Percentiles rank a stretch among this genome's conserved stretches.
phyloP scores from a whole-genome alignment of 2,888 invertebrate genomes.

The Malthinus seriepunctatus region DNA sequence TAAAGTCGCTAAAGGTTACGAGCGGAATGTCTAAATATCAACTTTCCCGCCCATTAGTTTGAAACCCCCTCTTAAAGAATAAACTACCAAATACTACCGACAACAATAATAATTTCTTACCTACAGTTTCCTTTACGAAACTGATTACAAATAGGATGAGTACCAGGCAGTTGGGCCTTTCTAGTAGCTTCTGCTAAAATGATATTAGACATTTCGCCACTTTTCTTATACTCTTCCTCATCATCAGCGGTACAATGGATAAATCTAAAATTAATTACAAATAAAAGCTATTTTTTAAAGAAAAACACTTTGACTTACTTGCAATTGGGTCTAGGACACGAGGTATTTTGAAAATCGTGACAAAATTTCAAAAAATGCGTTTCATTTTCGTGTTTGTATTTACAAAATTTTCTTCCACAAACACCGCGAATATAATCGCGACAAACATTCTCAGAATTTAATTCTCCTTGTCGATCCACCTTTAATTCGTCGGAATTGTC shows the following conservation, averaged over 20 bases:
- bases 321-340: slow-evolving; percentile 74
- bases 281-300: not conserved
- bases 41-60: no score
- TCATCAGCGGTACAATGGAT: slow-evolving; percentile 78
- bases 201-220: slow-evolving; percentile 71
- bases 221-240: slow-evolving; percentile 72
- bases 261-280: slow-evolving; percentile 57
- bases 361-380: slow-evolving; percentile 57
- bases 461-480: slow-evolving; percentile 42
- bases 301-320: slow-evolving; percentile 45
- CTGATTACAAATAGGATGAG: slow-evolving; percentile 57
- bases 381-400: slow-evolving; percentile 58
- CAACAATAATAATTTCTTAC: slow-evolving; percentile 14
- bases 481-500: slow-evolving; percentile 48
- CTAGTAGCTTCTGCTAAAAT: slow-evolving; percentile 53
- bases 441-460: slow-evolving; percentile 53
- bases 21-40: no score
- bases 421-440: slow-evolving; percentile 63
- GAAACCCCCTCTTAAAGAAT: not conserved
- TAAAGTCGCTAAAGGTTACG: no score
- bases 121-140: slow-evolving; percentile 58
- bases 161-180: slow-evolving; percentile 52
- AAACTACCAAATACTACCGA: slow-evolving; percentile 4
- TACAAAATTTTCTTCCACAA: slow-evolving; percentile 61
- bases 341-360: slow-evolving; percentile 73